Evolutionary conservation across 2,888 invertebrate genomes (phyloP).

Genomic region (Mesochorus sp.): DNA sequence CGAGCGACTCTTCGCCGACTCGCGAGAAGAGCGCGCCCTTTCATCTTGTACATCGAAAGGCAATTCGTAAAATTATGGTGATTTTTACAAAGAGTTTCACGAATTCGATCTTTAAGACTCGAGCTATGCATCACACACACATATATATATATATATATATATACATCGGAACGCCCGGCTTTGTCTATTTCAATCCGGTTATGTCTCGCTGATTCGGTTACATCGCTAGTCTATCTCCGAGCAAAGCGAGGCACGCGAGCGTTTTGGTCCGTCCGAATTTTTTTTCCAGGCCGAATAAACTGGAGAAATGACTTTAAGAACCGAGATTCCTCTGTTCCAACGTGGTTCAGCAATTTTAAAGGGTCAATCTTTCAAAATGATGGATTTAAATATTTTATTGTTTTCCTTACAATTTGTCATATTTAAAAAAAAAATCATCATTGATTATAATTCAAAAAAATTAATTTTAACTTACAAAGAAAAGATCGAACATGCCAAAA

Average conservation of each 20-base stretch:
- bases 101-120: slow-evolving; percentile 59
- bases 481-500: too few species aligned
- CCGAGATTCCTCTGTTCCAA: too few species aligned
- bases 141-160: neutral
- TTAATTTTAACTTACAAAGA: too few species aligned
- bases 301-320: too few species aligned
- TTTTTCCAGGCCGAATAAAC: too few species aligned
- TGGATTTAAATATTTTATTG: too few species aligned
- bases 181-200: slow-evolving; percentile 47
- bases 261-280: neutral
- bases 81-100: slow-evolving; percentile 72
- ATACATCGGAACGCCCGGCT: slow-evolving; percentile 1
- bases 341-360: too few species aligned
- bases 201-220: slow-evolving; percentile 18
- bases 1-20: slow-evolving; percentile 32
- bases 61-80: slow-evolving; percentile 81
- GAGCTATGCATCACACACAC: neutral
- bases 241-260: neutral
- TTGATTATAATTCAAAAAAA: too few species aligned
- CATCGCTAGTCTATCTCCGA: slow-evolving; percentile 25
- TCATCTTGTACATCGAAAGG: slow-evolving; percentile 81
- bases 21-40: slow-evolving; percentile 67
- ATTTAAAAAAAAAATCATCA: too few species aligned
- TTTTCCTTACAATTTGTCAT: too few species aligned
- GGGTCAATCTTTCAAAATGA: too few species aligned